These are phyloP conservation scores for Lasioglossum figueresi DNA, from an alignment of 2,888 invertebrate species.

Conservation along the genomic window DNA sequence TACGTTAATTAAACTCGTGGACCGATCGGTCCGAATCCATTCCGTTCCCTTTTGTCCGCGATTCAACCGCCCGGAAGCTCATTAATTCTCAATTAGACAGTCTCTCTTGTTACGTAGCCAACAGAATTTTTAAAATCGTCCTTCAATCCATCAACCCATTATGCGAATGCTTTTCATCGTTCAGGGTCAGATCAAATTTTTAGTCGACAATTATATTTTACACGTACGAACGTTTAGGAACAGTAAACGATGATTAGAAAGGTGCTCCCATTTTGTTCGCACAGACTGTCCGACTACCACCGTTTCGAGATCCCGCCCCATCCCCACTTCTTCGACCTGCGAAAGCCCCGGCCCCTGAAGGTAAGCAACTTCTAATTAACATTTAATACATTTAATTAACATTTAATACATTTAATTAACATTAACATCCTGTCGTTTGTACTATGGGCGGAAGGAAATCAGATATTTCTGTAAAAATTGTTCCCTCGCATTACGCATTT, in stretches of 20 bases:
- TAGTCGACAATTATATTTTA: background rate
- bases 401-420: no score
- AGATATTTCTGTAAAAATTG: no score
- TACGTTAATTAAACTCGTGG: slow-evolving; percentile 68
- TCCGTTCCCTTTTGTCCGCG: background rate
- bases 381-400: no score
- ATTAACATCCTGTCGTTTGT: no score
- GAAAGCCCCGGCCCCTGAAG: slow-evolving; percentile 83
- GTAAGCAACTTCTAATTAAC: slow-evolving; percentile 72
- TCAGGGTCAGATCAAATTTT: background rate
- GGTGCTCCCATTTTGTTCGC: background rate
- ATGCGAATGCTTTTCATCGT: no score
- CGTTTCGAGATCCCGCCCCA: slow-evolving; percentile 76
- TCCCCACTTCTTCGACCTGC: slow-evolving; percentile 80
- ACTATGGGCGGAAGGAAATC: no score
- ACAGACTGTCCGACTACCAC: slow-evolving; percentile 46
- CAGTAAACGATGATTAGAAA: background rate
- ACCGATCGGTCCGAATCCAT: background rate
- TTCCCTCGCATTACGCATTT: no score
- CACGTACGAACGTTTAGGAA: background rate
- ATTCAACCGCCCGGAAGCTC: background rate
- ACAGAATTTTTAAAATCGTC: background rate
- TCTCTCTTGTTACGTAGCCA: background rate
- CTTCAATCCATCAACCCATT: background rate
- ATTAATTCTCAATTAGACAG: background rate